Evolutionary conservation across 2,888 invertebrate genomes (phyloP).

Genomic region (Cetonia aurata): DNA sequence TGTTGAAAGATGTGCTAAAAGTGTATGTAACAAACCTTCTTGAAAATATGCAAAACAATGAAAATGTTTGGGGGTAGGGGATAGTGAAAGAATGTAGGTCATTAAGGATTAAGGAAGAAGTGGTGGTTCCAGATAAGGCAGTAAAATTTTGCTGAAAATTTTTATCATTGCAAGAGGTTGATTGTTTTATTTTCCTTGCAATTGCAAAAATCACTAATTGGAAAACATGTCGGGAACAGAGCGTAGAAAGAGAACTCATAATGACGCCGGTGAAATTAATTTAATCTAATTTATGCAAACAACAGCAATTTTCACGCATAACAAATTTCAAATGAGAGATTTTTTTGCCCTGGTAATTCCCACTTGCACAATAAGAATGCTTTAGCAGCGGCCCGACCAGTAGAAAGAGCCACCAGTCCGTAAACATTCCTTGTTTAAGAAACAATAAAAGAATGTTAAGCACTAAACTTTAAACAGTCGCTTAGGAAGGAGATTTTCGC

Average conservation of each 20-base stretch:
- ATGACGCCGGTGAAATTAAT: constrained; percentile 20
- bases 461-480: constrained; percentile 37
- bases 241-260: constrained; percentile 8
- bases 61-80: too few species aligned
- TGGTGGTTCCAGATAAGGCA: too few species aligned
- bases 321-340: constrained; percentile 32
- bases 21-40: too few species aligned
- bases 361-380: constrained; percentile 31
- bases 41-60: too few species aligned
- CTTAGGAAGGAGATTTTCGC: constrained; percentile 21
- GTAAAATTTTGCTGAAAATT: too few species aligned
- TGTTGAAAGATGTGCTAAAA: too few species aligned
- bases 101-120: too few species aligned
- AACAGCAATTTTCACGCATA: constrained; percentile 39
- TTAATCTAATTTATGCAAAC: constrained; percentile 38
- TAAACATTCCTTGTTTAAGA: constrained; percentile 39
- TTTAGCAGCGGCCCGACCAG: constrained; percentile 10
- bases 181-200: too few species aligned
- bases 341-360: constrained; percentile 30
- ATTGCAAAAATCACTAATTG: too few species aligned
- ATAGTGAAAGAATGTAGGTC: too few species aligned
- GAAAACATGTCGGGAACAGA: background rate
- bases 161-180: too few species aligned
- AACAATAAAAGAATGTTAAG: constrained; percentile 39
- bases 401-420: constrained; percentile 25